These are phyloP conservation scores for Callocephalon fimbriatum DNA, from an alignment of 2,113 vertebrate species.

Conservation along the genomic window DNA sequence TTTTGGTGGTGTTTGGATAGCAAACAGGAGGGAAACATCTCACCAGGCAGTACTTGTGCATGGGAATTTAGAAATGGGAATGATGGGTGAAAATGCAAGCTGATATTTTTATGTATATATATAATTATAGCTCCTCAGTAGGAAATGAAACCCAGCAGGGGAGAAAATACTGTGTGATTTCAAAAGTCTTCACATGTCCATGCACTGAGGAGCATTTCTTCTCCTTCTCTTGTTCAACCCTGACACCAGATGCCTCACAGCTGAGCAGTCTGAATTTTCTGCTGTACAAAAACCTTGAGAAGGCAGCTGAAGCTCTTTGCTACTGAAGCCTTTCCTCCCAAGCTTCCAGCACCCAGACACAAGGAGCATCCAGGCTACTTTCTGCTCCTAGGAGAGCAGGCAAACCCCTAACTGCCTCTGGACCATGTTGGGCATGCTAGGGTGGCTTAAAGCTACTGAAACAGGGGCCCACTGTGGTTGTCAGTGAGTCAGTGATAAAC, in stretches of 20 bases:
- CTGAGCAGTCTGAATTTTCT: conserved; percentile 44
- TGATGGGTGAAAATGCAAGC: conserved; percentile 44
- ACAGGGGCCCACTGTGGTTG: background rate
- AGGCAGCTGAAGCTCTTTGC: conserved; percentile 43
- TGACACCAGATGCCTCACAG: conserved; percentile 21
- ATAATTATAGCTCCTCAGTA: conserved; percentile 41
- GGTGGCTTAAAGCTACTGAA: background rate
- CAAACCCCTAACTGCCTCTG: background rate
- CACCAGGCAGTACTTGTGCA: background rate
- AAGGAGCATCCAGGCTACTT: background rate
- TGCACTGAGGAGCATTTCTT: conserved; percentile 54
- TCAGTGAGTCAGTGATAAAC: background rate
- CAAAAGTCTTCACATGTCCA: conserved; percentile 13
- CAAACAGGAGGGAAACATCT: background rate
- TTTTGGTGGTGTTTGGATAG: conserved; percentile 50
- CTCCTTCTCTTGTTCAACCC: background rate
- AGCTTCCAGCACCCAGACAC: background rate
- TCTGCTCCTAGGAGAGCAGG: background rate
- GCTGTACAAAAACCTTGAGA: conserved; percentile 41
- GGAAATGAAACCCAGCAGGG: conserved; percentile 68
- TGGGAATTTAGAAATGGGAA: conserved; percentile 52
- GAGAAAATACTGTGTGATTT: conserved; percentile 58
- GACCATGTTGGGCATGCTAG: background rate
- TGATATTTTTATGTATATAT: background rate
- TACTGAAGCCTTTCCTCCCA: conserved; percentile 8